Percentiles rank a stretch among this genome's conserved stretches.
phyloP scores from a whole-genome alignment of 2,888 invertebrate species.

The Microctonus hyperodae region DNA sequence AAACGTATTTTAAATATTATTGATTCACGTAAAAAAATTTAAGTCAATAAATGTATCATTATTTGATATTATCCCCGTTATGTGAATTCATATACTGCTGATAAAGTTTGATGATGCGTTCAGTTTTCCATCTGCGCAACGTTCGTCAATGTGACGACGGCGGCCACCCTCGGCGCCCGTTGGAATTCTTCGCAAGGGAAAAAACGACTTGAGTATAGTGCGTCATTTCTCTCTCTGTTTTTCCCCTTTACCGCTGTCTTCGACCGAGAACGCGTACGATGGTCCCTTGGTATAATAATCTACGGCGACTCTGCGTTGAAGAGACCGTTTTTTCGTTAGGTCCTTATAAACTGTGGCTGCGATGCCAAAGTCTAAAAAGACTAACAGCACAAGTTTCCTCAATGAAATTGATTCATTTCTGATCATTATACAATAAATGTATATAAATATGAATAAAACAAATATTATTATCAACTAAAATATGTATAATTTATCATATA shows the following conservation, averaged over 20 bases:
- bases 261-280: conserved; percentile 5
- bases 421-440: neutral
- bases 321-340: conserved; percentile 34
- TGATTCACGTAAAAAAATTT: no score
- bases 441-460: neutral
- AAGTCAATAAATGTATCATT: conserved; percentile 29
- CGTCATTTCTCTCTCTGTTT: conserved; percentile 35
- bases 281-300: conserved; percentile 49
- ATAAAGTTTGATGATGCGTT: conserved; percentile 38
- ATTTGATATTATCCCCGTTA: conserved; percentile 20
- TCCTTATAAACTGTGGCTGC: conserved; percentile 19
- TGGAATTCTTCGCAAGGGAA: conserved; percentile 46
- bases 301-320: conserved; percentile 38
- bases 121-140: conserved; percentile 61
- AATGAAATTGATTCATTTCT: neutral
- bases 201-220: conserved; percentile 34
- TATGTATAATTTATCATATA: no score
- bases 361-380: no score
- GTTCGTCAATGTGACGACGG: conserved; percentile 59
- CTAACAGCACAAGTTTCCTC: neutral
- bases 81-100: conserved; percentile 31
- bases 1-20: conserved; percentile 14
- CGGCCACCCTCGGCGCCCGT: conserved; percentile 57
- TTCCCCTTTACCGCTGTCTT: conserved; percentile 20
- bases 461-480: neutral